Conservation (phyloP, 1,140 invertebrate genomes). For the Penaeus chinensis region DNA sequence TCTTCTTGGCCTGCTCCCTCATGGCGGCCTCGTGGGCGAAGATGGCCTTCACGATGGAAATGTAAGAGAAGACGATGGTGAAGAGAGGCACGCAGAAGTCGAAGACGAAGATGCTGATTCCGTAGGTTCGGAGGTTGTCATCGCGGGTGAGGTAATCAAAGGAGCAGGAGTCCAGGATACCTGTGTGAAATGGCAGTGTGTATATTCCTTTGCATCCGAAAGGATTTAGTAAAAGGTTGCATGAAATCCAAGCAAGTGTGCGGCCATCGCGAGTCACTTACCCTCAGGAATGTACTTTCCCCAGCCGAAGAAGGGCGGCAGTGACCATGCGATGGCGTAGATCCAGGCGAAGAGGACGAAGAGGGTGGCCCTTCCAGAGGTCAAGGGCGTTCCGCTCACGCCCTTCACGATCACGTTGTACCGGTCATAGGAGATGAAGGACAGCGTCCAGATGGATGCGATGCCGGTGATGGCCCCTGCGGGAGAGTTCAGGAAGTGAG, state of each 20-base stretch:
- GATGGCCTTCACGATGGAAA: slow-evolving; percentile 69
- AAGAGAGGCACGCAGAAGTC: slow-evolving; percentile 57
- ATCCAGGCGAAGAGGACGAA: slow-evolving; percentile 64
- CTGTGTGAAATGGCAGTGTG: no score
- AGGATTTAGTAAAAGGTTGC: no score
- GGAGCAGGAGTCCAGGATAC: slow-evolving; percentile 62
- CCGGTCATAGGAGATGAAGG: slow-evolving; percentile 65
- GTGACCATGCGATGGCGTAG: slow-evolving; percentile 62
- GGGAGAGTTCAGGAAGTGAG: no score
- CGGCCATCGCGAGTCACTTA: no score
- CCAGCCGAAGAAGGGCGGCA: slow-evolving; percentile 64
- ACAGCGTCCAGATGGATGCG: slow-evolving; percentile 63
- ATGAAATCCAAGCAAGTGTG: no score
- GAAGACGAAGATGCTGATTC: slow-evolving; percentile 55
- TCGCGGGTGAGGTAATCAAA: slow-evolving; percentile 61
- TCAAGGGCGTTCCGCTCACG: slow-evolving; percentile 63
- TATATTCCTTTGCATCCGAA: no score
- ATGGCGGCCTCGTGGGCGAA: slow-evolving; percentile 45
- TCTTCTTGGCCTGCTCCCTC: no score
- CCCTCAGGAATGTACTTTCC: slow-evolving; percentile 64
- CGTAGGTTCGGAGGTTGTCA: slow-evolving; percentile 35
- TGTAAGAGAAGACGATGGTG: slow-evolving; percentile 68
- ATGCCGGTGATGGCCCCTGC: slow-evolving; percentile 69
- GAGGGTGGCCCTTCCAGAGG: slow-evolving; percentile 50
- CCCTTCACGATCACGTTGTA: slow-evolving; percentile 66